phyloP scores from a whole-genome alignment of 2,113 vertebrate genomes.

The Actenoides hombroni region DNA sequence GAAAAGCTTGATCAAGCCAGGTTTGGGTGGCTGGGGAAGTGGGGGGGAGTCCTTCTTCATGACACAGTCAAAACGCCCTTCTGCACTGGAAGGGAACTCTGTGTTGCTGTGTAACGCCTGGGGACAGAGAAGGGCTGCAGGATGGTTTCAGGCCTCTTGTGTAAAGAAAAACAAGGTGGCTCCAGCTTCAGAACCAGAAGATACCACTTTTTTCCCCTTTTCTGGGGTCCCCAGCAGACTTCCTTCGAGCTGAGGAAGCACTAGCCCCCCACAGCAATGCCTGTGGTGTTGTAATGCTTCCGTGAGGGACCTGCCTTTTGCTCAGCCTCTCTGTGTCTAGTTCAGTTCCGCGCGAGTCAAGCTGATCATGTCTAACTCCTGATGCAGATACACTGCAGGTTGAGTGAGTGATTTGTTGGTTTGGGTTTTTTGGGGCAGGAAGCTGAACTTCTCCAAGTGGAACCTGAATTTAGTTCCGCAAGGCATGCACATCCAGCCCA shows the following conservation, averaged over 20 bases:
- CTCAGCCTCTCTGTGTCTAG: background rate
- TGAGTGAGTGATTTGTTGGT: background rate
- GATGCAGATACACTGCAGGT: background rate
- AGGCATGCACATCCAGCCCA: background rate
- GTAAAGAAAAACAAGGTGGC: background rate
- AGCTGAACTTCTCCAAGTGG: background rate
- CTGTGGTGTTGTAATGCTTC: background rate
- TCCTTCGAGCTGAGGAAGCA: background rate
- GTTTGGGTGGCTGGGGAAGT: background rate
- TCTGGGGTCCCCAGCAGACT: background rate
- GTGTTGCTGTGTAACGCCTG: background rate
- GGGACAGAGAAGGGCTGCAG: background rate
- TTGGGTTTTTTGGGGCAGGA: background rate
- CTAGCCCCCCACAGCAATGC: too few species aligned
- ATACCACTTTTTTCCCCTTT: background rate
- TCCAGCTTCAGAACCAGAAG: background rate
- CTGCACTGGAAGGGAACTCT: background rate
- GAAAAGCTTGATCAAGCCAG: background rate
- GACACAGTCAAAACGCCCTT: background rate
- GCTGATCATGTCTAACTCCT: background rate
- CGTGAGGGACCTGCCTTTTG: background rate
- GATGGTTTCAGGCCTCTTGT: background rate
- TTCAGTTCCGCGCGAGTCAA: background rate
- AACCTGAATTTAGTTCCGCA: background rate
- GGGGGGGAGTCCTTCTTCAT: background rate